A percentile compares a stretch with the other conserved stretches of the same genome.
Evolutionary conservation across 92 coral and sea anemone genomes (phyloP).

Genomic region (Heteractis magnifica): DNA sequence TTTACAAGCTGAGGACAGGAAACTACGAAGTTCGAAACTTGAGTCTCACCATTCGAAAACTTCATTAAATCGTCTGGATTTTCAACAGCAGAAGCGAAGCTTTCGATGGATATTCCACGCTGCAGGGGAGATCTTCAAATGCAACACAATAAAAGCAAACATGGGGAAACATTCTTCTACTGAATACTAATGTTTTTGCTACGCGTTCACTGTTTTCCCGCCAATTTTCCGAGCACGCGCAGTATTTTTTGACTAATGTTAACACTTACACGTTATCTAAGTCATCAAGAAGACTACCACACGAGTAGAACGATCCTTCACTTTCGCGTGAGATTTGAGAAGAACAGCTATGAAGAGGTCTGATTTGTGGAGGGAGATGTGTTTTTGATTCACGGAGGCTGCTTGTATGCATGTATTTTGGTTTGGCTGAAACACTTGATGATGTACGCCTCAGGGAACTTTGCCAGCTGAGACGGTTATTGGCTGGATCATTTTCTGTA

Average conservation of each 20-base stretch:
- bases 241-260: neutral
- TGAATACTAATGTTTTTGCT: too few species aligned
- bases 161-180: too few species aligned
- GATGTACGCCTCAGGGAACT: constrained; percentile 57
- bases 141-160: neutral
- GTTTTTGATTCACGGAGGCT: constrained; percentile 65
- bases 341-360: constrained; percentile 43
- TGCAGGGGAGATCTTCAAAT: constrained; percentile 30
- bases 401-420: constrained; percentile 57
- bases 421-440: constrained; percentile 60
- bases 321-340: constrained; percentile 72
- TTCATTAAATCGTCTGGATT: constrained; percentile 69
- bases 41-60: constrained; percentile 63
- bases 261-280: constrained; percentile 38
- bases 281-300: constrained; percentile 90
- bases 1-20: constrained; percentile 73
- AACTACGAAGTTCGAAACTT: constrained; percentile 75
- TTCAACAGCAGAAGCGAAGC: constrained; percentile 91
- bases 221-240: neutral
- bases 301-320: constrained; percentile 95
- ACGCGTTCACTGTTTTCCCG: too few species aligned
- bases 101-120: constrained; percentile 59
- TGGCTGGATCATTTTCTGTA: constrained; percentile 11
- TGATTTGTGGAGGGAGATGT: constrained; percentile 48
- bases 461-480: constrained; percentile 59